A percentile compares a stretch with the other conserved stretches of the same genome.
These are phyloP conservation scores for Achatina immaculata DNA, from an alignment of 1,140 invertebrate species.

Conservation along the genomic window DNA sequence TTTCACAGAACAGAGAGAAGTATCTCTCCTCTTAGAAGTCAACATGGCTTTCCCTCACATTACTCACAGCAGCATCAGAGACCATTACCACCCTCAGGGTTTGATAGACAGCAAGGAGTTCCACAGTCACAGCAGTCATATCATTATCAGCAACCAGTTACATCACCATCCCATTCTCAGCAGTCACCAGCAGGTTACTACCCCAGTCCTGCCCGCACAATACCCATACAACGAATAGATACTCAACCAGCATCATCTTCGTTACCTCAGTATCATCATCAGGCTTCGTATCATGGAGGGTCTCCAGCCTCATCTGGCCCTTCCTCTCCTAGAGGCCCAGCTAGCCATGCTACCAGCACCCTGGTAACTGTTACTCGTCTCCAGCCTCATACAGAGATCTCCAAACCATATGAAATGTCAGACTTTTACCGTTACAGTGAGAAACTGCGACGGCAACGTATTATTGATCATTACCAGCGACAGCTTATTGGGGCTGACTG, in stretches of 20 bases:
- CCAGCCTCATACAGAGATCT: constrained; percentile 84
- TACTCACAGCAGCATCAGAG: constrained; percentile 34
- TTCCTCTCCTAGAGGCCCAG: constrained; percentile 34
- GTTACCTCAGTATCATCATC: constrained; percentile 5
- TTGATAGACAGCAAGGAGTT: constrained; percentile 10
- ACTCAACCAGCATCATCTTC: constrained; percentile 22
- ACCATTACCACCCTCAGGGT: constrained; percentile 21
- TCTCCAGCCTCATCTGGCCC: constrained; percentile 31
- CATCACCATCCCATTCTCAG: constrained; percentile 22
- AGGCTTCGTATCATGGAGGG: background rate
- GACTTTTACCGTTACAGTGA: constrained; percentile 98
- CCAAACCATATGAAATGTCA: constrained; percentile 96
- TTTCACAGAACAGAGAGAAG: constrained; percentile 41
- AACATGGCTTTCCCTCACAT: constrained; percentile 1
- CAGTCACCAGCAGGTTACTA: constrained; percentile 4
- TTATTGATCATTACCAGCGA: constrained; percentile 59
- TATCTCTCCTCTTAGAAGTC: constrained; percentile 36
- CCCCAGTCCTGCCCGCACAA: background rate
- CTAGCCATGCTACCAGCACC: constrained; percentile 44
- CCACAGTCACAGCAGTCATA: constrained; percentile 10
- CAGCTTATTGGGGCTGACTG: constrained; percentile 50
- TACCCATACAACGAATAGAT: constrained; percentile 30
- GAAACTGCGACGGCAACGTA: constrained; percentile 82
- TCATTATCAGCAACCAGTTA: background rate
- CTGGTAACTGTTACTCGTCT: constrained; percentile 58